phyloP scores from a whole-genome alignment of 2,113 vertebrate genomes.

The Triplophysa siluroides region DNA sequence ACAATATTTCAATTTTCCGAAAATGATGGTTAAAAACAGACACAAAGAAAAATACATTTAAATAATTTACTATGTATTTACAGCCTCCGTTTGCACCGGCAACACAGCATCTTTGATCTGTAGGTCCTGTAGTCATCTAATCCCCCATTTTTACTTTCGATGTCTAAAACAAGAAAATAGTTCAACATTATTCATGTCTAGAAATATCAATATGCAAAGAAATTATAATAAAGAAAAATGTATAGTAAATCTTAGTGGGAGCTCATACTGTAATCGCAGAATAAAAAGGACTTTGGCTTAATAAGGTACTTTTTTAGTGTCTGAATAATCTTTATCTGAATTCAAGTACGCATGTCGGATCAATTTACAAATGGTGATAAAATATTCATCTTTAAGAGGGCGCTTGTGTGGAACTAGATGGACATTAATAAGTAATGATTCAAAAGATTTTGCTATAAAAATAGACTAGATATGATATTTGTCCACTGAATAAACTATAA shows the following conservation, averaged over 20 bases:
- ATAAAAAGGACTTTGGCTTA: not conserved
- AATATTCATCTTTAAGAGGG: conserved; percentile 18
- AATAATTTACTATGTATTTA: conserved; percentile 84
- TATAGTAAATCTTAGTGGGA: not conserved
- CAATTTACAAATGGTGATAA: conserved; percentile 10
- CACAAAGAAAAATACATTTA: conserved; percentile 73
- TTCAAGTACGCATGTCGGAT: not conserved
- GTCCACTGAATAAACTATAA: not conserved
- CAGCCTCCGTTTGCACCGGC: conserved; percentile 67
- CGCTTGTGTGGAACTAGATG: not conserved
- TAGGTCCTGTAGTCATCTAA: conserved; percentile 67
- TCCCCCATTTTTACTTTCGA: conserved; percentile 99
- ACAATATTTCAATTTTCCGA: conserved; percentile 59
- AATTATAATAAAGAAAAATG: not conserved
- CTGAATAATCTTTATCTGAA: conserved; percentile 25
- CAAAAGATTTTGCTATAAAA: not conserved
- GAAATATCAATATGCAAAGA: not conserved
- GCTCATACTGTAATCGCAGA: not conserved
- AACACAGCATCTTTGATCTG: conserved; percentile 58
- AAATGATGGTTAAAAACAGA: conserved; percentile 73
- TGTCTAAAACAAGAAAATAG: conserved; percentile 76
- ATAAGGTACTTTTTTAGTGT: not conserved
- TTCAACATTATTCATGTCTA: not conserved
- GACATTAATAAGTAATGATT: conserved; percentile 1
- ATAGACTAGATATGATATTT: not conserved